phyloP scores from a whole-genome alignment of 2,113 vertebrate species.

The Toxotes chatareus region DNA sequence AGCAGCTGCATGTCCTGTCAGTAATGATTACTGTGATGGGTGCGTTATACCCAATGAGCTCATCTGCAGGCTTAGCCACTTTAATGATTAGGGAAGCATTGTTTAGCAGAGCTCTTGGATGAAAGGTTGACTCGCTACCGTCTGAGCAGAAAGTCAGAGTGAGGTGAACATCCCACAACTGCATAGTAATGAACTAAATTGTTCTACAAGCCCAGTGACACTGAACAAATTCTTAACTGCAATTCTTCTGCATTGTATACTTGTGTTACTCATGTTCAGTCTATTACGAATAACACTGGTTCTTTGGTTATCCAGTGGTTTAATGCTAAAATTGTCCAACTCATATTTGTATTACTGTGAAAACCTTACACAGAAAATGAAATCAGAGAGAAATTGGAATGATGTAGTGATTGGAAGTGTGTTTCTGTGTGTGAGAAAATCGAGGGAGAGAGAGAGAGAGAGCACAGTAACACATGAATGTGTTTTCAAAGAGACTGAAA shows the following conservation, averaged over 20 bases:
- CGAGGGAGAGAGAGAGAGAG: too few species aligned
- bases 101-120: slow-evolving; percentile 70
- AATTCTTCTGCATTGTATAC: slow-evolving; percentile 20
- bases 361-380: not conserved
- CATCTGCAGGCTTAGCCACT: slow-evolving; percentile 67
- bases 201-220: slow-evolving; percentile 66
- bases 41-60: slow-evolving; percentile 75
- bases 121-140: slow-evolving; percentile 49
- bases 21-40: slow-evolving; percentile 83
- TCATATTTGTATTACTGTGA: slow-evolving; percentile 14
- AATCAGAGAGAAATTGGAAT: slow-evolving; percentile 1
- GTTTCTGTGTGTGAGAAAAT: not conserved
- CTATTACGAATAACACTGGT: slow-evolving; percentile 25
- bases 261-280: slow-evolving; percentile 54
- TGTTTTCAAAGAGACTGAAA: slow-evolving; percentile 5
- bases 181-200: slow-evolving; percentile 65
- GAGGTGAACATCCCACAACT: slow-evolving; percentile 58
- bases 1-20: slow-evolving; percentile 88
- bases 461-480: not conserved
- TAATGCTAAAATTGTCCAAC: not conserved
- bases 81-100: slow-evolving; percentile 78
- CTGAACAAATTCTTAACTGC: slow-evolving; percentile 54
- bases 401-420: not conserved
- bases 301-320: slow-evolving; percentile 1
- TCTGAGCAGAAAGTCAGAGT: slow-evolving; percentile 63